A percentile compares a stretch with the other conserved stretches of the same genome.
These are phyloP conservation scores for Lithobates sylvaticus DNA, from an alignment of 2,797 vertebrate genomes.

Conservation along the genomic window DNA sequence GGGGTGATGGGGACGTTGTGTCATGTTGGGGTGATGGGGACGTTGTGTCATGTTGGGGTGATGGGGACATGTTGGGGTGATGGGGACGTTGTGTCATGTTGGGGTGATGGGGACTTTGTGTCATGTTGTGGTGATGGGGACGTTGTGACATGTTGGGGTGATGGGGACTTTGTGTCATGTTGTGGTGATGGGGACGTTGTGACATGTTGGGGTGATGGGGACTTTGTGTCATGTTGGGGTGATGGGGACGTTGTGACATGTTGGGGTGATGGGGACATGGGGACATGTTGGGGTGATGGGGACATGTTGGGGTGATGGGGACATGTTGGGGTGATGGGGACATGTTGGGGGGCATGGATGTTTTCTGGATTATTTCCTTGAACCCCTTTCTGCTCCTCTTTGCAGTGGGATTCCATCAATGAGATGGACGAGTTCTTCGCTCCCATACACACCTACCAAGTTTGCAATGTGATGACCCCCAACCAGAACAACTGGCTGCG, in stretches of 20 bases:
- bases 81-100: too few species aligned
- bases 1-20: too few species aligned
- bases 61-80: too few species aligned
- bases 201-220: background rate
- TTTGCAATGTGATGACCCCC: conserved; percentile 96
- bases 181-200: background rate
- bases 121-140: background rate
- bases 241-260: background rate
- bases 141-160: background rate
- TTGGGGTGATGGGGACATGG: background rate
- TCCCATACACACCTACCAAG: conserved; percentile 97
- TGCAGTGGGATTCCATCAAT: conserved; percentile 97
- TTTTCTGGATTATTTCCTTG: background rate
- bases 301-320: background rate
- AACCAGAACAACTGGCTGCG: conserved; percentile 98
- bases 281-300: background rate
- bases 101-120: background rate
- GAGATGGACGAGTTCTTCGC: conserved; percentile 97
- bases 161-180: background rate
- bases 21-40: too few species aligned
- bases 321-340: background rate
- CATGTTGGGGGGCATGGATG: background rate
- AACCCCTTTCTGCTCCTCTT: conserved; percentile 45
- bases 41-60: too few species aligned
- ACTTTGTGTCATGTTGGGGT: background rate